A percentile compares a stretch with the other conserved stretches of the same genome.
Evolutionary conservation across 2,888 invertebrate genomes (phyloP).

Genomic region (Prenolepis imparis): DNA sequence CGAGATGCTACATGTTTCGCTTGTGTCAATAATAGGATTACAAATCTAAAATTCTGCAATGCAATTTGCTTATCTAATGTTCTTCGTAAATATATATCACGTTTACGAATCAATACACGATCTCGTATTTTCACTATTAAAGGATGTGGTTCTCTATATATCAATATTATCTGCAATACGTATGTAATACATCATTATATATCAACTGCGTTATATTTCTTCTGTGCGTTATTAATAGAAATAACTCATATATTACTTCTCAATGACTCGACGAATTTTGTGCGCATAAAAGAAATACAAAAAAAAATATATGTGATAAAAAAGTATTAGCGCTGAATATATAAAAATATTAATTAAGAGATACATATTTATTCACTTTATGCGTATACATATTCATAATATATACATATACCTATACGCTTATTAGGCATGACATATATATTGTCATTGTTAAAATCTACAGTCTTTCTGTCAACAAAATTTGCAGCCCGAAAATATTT

Average conservation of each 20-base stretch:
- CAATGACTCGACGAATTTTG: constrained; percentile 4
- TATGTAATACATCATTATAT: background rate
- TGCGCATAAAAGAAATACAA: background rate
- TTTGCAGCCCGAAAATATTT: background rate
- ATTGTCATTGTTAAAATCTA: background rate
- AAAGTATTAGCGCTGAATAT: background rate
- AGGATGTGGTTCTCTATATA: background rate
- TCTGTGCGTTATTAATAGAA: background rate
- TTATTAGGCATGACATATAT: background rate
- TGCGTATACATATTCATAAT: too few species aligned
- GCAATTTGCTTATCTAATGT: background rate
- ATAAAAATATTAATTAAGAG: background rate
- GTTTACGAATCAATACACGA: background rate
- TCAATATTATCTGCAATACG: background rate
- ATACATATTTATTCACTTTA: too few species aligned
- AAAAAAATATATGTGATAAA: background rate
- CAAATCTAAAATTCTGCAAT: background rate
- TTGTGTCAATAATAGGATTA: background rate
- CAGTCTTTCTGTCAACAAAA: background rate
- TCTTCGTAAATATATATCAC: background rate
- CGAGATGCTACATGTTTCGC: too few species aligned
- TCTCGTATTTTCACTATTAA: background rate
- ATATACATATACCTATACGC: too few species aligned
- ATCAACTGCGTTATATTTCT: background rate
- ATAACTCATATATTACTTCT: background rate